Conservation (phyloP, 1,140 invertebrate species). For the Macrobrachium rosenbergii region DNA sequence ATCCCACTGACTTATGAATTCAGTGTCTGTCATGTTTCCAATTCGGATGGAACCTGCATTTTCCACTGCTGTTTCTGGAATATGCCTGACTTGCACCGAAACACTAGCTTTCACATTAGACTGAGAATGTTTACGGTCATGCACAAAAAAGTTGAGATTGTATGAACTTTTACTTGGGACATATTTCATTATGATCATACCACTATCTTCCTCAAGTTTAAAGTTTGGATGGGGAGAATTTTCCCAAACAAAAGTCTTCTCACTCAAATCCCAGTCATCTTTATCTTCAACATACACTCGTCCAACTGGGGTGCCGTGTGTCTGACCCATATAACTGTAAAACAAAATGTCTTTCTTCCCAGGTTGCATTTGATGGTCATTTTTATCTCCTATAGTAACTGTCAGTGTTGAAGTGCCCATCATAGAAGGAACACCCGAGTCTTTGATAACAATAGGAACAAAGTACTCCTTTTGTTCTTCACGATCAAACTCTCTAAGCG, state of each 20-base stretch:
- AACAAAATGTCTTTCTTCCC: constrained; percentile 97
- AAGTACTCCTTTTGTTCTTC: constrained; percentile 96
- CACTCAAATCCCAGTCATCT: constrained; percentile 97
- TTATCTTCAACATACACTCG: constrained; percentile 95
- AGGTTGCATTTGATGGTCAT: constrained; percentile 97
- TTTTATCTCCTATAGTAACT: constrained; percentile 96
- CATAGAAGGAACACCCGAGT: constrained; percentile 91
- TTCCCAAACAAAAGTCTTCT: constrained; percentile 96
- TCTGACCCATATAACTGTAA: constrained; percentile 87
- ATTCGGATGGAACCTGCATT: constrained; percentile 95
- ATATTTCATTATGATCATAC: constrained; percentile 95
- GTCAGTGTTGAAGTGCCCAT: constrained; percentile 86
- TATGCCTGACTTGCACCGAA: constrained; percentile 91
- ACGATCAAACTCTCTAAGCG: constrained; percentile 90
- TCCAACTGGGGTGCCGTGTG: constrained; percentile 86
- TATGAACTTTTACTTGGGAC: constrained; percentile 87
- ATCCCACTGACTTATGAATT: constrained; percentile 95
- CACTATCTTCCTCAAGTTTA: constrained; percentile 89
- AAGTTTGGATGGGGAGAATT: constrained; percentile 84
- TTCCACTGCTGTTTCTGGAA: constrained; percentile 93
- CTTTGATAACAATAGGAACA: constrained; percentile 94
- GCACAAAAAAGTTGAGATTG: constrained; percentile 91
- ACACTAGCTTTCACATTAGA: constrained; percentile 82
- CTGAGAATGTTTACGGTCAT: constrained; percentile 93
- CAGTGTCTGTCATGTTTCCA: constrained; percentile 94